These are phyloP conservation scores for Paramormyrops hopkinsi DNA, from an alignment of 2,797 vertebrate species.

Conservation along the genomic window DNA sequence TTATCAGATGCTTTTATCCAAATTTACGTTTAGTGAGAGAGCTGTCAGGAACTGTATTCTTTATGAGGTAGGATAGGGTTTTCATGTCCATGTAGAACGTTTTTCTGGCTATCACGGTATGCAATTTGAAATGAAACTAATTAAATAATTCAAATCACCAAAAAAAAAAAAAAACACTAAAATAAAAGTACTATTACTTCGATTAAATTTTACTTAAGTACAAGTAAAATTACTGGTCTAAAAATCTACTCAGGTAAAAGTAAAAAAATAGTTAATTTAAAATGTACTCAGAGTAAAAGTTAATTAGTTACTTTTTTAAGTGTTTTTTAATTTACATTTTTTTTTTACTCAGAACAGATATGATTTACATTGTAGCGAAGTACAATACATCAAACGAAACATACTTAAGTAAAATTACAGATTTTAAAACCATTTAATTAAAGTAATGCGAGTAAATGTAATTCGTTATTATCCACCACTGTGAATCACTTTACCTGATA, in stretches of 20 bases:
- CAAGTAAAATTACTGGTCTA: background rate
- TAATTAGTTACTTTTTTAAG: background rate
- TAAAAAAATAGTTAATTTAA: background rate
- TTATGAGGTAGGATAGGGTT: background rate
- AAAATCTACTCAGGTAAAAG: background rate
- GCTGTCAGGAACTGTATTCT: background rate
- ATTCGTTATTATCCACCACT: background rate
- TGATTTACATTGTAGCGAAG: background rate
- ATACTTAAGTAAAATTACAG: background rate
- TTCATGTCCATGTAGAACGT: background rate
- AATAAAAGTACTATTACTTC: background rate
- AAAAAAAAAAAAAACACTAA: background rate
- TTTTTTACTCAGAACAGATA: background rate
- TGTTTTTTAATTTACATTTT: background rate
- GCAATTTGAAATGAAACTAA: background rate
- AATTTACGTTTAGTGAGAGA: background rate
- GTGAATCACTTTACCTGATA: background rate
- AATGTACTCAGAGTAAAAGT: background rate
- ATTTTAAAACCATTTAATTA: background rate
- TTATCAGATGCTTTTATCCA: background rate
- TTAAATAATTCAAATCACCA: background rate
- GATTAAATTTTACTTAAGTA: background rate
- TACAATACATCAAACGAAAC: background rate
- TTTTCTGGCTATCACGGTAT: background rate
- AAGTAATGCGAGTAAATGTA: background rate